Evolutionary conservation across 2,113 vertebrate genomes (phyloP).

Genomic region (Callopanchax toddi): DNA sequence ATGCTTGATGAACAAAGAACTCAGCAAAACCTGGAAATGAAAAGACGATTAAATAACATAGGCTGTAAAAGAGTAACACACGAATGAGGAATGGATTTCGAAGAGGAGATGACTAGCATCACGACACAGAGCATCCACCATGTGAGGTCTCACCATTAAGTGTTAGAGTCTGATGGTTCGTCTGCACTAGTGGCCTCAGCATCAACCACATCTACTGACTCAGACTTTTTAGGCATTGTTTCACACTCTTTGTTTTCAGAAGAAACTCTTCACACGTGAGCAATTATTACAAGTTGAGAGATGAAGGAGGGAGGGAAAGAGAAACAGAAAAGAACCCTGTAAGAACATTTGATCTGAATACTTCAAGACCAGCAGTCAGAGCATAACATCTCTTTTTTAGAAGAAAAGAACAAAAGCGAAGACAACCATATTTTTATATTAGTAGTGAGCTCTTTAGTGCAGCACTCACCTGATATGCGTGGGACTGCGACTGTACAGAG

Average conservation of each 20-base stretch:
- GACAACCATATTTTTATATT: too few species aligned
- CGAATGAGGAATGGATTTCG: slow-evolving; percentile 25
- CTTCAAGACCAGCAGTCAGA: not conserved
- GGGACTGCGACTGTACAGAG: slow-evolving; percentile 83
- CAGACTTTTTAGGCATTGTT: slow-evolving; percentile 67
- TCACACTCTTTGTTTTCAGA: slow-evolving; percentile 75
- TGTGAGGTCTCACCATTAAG: slow-evolving; percentile 73
- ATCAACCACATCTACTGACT: slow-evolving; percentile 73
- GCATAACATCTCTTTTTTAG: not conserved
- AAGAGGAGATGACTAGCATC: slow-evolving; percentile 51
- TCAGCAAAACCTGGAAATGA: slow-evolving; percentile 5
- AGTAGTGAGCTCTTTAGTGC: not conserved
- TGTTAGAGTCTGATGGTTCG: slow-evolving; percentile 68
- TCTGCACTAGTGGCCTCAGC: slow-evolving; percentile 67
- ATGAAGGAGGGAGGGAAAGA: slow-evolving; percentile 13
- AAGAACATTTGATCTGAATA: slow-evolving; percentile 4
- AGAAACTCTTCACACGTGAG: slow-evolving; percentile 67
- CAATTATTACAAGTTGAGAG: slow-evolving; percentile 25
- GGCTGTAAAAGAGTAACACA: slow-evolving; percentile 17
- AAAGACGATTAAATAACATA: slow-evolving; percentile 27
- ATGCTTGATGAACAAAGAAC: not conserved
- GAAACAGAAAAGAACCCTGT: slow-evolving; percentile 9
- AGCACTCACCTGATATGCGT: slow-evolving; percentile 85
- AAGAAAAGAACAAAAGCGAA: not conserved
- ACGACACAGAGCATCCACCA: slow-evolving; percentile 42